Evolutionary conservation across 2,113 vertebrate genomes (phyloP), one percentile per base, ranked within the genome.

Genomic region (Pangasianodon hypophthalmus): DNA sequence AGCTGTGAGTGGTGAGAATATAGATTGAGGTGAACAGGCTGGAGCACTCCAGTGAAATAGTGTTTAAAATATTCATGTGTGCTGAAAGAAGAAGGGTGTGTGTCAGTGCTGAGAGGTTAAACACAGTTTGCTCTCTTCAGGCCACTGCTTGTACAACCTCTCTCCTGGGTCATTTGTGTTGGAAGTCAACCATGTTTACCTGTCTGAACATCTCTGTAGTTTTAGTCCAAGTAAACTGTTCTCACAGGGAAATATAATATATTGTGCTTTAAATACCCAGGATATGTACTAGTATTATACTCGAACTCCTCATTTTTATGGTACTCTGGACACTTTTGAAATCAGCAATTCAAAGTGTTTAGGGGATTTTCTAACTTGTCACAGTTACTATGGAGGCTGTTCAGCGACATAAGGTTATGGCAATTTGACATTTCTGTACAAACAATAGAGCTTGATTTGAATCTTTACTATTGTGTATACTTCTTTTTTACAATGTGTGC

Each of bases 11-110:
- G 52, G 14, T 48, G 87, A 84, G 85, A 75, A 50, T 85, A 85
- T 69, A 88, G 87, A 89, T 62, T 87, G 44, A 85, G 84, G 58
- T 48, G 82, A 46, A 83, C n/a, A 41, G 67, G 69, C 82, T 24
- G 1, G 16, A 84, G 64, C 6, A 10, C 79, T 32, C 77, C 16
- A 6, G 14, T 88, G 71, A 58, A 54, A 81, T 81, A 91, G 21
- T 8, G 16, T 71, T 73, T 87, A 69, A 84, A 88, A 88, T 71
- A 79, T 84, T 67, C 46, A 89, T 60, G 71, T 58, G 85, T 50
- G 21, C 46, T 80, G 46, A 21, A 37, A 79, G 54, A 80, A 32
- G 32, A 26, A 26, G 26, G 16, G 52, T 37, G 24, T 81, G 87
- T 67, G 41, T 32, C 24, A 29, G 73, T 32, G 41, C 44, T 37